Base-by-base conservation (phyloP, 2,888 invertebrate genomes). In the Sminthurides aquaticus region DNA sequence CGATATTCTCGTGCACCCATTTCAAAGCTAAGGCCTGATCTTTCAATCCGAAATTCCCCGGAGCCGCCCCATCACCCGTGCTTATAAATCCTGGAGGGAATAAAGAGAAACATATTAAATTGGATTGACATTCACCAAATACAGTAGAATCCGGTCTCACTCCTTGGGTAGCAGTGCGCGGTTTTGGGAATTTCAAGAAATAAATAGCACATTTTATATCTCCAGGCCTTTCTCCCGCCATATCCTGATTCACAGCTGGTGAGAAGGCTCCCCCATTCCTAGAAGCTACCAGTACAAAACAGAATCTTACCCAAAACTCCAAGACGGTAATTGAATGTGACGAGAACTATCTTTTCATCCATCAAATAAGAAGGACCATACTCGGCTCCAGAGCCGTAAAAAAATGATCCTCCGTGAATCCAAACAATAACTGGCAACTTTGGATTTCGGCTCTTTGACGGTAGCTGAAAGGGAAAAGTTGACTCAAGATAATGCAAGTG, bases 331-430 rank as follows among this genome's bases (percentile, higher is more conserved):
- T 71, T 68, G 27, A 70, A 57, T 0, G 69, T 68, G 3, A 69
- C 69, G 1, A 69, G 56, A n/a, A 72, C 55, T 1, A 72, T 62
- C 26, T 71, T 62, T 22, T 66, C 61, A 43, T 71, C 65, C 29
- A 70, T 15, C 11, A 72, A 60, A 52, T 72, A 72, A 1, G 70
- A 49, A 2, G 69, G 69, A 8, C 72, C 57, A 27, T 57, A 62
- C 11, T 49, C 48, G 15, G 20, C 22, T 34, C 62, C 57, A 18
- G 57, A 48, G 2, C 71, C 70, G 25, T 71, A 68, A 20, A 69
- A 69, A 59, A 65, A 72, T 0, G 68, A 66, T 20, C 72, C 72
- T 11, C 72, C 72, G 22, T 72, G 72, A 49, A 72, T 55, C 28
- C 64, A 70, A 0, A 72, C 57, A 20, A 68, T 66, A 2, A 69